These are phyloP conservation scores for Eira barbara DNA, from an alignment of 2,113 vertebrate genomes.

Conservation along the genomic window DNA sequence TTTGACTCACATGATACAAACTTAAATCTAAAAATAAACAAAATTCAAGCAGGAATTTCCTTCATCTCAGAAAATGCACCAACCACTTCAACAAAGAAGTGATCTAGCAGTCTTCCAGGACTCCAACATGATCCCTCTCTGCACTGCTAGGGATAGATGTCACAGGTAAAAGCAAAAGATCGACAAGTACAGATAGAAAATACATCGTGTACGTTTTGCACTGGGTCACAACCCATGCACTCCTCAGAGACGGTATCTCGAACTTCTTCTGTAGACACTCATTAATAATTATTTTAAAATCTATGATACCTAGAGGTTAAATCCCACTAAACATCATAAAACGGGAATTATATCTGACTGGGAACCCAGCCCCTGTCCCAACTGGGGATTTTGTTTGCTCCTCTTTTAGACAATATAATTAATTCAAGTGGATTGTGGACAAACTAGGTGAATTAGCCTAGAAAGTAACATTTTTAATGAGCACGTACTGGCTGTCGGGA, in stretches of 20 bases:
- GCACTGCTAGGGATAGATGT: background rate
- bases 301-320: background rate
- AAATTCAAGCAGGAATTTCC: background rate
- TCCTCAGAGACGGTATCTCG: background rate
- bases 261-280: background rate
- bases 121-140: background rate
- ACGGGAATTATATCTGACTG: background rate
- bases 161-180: background rate
- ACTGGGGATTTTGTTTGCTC: background rate
- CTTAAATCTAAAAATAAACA: conserved; percentile 32
- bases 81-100: background rate
- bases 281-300: background rate
- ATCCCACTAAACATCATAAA: background rate
- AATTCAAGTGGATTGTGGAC: background rate
- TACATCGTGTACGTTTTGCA: background rate
- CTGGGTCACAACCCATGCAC: background rate
- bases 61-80: background rate
- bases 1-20: background rate
- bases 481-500: background rate
- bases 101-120: background rate
- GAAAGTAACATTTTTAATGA: background rate
- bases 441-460: background rate
- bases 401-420: background rate
- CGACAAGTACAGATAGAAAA: background rate
- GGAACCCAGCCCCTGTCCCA: background rate